Evolutionary conservation across 2,113 vertebrate genomes (phyloP).

Genomic region (Heterotis niloticus): DNA sequence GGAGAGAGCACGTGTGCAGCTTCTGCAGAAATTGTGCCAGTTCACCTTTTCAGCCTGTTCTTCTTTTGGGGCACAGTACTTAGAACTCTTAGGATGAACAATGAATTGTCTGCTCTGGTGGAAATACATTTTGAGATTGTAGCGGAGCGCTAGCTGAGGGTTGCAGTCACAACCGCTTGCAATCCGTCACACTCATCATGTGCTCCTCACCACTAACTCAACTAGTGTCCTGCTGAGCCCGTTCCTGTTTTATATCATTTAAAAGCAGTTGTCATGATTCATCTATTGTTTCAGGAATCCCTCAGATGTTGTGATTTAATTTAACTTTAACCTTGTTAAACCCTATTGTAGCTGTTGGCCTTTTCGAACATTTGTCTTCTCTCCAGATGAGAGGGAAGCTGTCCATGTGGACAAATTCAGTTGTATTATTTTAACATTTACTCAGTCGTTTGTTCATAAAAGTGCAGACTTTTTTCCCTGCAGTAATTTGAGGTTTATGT

Average conservation of each 20-base stretch:
- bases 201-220: no score
- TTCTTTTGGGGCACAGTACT: not conserved
- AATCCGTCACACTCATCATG: no score
- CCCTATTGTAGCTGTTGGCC: not conserved
- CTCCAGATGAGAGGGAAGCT: not conserved
- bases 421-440: not conserved
- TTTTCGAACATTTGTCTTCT: not conserved
- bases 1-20: conserved; percentile 26
- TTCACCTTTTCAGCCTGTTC: not conserved
- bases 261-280: not conserved
- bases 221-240: not conserved
- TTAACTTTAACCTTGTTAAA: not conserved
- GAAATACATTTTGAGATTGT: no score
- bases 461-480: not conserved
- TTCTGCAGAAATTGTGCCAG: not conserved
- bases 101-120: no score
- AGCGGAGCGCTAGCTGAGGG: no score
- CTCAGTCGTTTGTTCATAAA: conserved; percentile 5
- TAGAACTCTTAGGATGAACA: no score
- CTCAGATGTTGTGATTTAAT: not conserved
- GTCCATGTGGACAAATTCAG: not conserved
- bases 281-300: not conserved
- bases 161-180: no score
- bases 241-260: not conserved
- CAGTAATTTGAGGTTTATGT: not conserved